Conservation (phyloP, 2,113 vertebrate genomes). For the Ranitomeya variabilis region DNA sequence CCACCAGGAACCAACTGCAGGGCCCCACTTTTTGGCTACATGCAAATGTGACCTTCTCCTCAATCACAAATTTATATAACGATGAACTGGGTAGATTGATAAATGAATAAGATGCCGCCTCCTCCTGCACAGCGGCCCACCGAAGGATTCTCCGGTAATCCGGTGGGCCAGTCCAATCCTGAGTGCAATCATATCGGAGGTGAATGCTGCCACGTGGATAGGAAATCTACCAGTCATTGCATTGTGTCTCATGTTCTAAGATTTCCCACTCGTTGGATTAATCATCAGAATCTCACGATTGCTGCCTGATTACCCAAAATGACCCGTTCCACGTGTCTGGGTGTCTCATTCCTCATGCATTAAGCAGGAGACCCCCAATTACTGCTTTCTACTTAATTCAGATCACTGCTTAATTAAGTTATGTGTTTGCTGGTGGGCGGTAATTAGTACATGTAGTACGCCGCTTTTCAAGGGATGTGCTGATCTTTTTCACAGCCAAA, state of each 20-base stretch:
- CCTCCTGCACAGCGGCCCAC: too few relatives aligned
- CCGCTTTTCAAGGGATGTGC: background rate
- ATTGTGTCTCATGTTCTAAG: background rate
- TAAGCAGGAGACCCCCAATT: background rate
- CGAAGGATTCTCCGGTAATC: too few relatives aligned
- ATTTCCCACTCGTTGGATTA: background rate
- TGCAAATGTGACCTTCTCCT: too few relatives aligned
- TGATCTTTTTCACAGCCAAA: background rate
- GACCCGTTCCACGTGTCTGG: background rate
- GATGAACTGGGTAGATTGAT: too few relatives aligned
- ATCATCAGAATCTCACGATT: background rate
- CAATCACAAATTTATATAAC: too few relatives aligned
- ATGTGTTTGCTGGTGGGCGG: background rate
- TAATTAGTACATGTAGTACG: background rate
- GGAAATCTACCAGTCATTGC: background rate
- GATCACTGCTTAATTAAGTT: slow-evolving; percentile 6
- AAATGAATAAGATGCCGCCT: too few relatives aligned
- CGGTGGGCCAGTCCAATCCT: too few relatives aligned
- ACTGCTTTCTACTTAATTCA: background rate
- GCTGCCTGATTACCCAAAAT: background rate
- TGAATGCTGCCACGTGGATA: background rate
- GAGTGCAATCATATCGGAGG: too few relatives aligned
- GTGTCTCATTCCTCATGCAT: background rate
- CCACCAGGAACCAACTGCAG: too few relatives aligned
- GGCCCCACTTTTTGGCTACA: too few relatives aligned